Evolutionary conservation across 1,140 invertebrate species (phyloP), one percentile per base, ranked within the genome.

Genomic region (Drosophila sucinea): DNA sequence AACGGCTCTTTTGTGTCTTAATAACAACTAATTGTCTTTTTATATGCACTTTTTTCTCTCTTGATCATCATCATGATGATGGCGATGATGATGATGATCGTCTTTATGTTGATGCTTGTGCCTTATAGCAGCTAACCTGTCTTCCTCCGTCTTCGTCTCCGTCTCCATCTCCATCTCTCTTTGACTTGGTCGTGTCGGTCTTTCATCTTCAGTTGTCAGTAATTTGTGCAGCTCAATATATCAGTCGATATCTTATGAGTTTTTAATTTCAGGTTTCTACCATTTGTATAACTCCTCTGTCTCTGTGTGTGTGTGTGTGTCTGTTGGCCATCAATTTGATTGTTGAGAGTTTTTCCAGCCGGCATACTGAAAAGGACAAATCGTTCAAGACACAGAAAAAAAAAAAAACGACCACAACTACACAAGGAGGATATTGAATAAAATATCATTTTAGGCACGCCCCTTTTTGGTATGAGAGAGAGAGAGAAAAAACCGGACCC

Each of bases 191-290:
- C 44, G 44, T 33, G 67, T 55, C 41, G 35, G 74, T 89, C 80
- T 87, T 87, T 80, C 84, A 84, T 87, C 80, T 87, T 70, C 75
- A 87, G 84, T 90, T 90, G 83, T 89, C 90, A 91, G 90, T 91
- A 91, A 91, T 91, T 91, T 91, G 90, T 91, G 90, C 90, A 91
- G 86, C 90, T 91, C 90, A 91, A 91, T 91, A 91, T 91, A 86
- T 91, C 90, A 91, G 90, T 91, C 90, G 90, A 91, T 91, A 91
- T 91, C 90, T 91, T 91, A 91, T 91, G 90, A 91, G 90, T 91
- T 91, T 91, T 91, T 91, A 91, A 91, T 91, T 91, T 91, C 89
- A 91, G 90, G 87, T 90, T 87, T 77, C 56, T 69, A 51, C 44
- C 44, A 51, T 63, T 66, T 61, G 30, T 10, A 60, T 44, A 38